Conservation (phyloP, 2,113 vertebrate genomes). For the Notothenia coriiceps region DNA sequence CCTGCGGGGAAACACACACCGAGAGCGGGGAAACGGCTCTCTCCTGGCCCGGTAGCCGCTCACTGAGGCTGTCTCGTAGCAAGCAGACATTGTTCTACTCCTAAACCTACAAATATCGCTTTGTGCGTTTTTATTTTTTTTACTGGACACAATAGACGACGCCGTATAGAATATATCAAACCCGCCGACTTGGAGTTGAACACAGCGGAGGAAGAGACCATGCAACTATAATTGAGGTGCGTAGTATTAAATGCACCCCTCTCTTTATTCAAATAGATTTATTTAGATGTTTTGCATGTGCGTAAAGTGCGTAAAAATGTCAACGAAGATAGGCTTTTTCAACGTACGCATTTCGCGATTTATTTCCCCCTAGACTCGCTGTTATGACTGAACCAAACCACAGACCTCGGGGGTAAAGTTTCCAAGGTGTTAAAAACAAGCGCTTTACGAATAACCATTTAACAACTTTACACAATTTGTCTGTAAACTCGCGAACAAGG, state of each 20-base stretch:
- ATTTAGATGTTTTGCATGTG: constrained; percentile 1
- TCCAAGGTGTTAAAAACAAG: constrained; percentile 26
- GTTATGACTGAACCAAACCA: constrained; percentile 44
- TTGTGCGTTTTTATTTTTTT: constrained; percentile 9
- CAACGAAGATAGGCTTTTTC: not conserved
- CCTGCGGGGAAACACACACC: constrained; percentile 41
- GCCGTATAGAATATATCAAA: constrained; percentile 55
- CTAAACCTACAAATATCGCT: constrained; percentile 15
- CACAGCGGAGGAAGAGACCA: constrained; percentile 50
- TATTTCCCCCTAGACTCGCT: constrained; percentile 33
- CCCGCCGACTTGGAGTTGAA: constrained; percentile 57
- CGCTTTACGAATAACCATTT: not conserved
- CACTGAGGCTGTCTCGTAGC: not conserved
- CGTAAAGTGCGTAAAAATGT: constrained; percentile 23
- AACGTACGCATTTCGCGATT: not conserved
- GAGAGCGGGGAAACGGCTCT: constrained; percentile 13
- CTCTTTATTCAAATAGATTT: not conserved
- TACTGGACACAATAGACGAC: constrained; percentile 29
- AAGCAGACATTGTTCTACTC: not conserved
- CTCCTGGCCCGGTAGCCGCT: constrained; percentile 3
- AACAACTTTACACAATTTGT: constrained; percentile 9
- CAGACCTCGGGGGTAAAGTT: constrained; percentile 45
- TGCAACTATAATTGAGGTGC: constrained; percentile 74
- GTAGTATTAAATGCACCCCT: constrained; percentile 39
- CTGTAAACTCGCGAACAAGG: constrained; percentile 28